A percentile compares a stretch with the other conserved stretches of the same genome.
phyloP scores from a whole-genome alignment of 2,888 invertebrate species.

The Malachius bipustulatus region DNA sequence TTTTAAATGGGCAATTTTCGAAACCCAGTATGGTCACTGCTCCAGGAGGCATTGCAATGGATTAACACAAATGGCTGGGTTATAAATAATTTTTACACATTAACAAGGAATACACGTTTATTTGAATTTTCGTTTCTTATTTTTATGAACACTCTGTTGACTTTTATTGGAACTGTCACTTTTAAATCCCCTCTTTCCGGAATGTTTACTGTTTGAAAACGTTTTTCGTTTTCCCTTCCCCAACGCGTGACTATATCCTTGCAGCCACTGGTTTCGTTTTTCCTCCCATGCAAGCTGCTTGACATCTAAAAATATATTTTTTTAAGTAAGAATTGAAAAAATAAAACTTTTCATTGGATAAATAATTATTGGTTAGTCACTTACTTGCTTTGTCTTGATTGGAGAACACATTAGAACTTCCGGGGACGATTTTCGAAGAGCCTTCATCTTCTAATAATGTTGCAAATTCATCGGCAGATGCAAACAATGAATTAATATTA shows the following conservation, averaged over 20 bases:
- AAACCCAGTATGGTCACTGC: too few relatives aligned
- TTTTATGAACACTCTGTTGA: too few relatives aligned
- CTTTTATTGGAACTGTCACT: conserved; percentile 6
- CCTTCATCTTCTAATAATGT: conserved; percentile 77
- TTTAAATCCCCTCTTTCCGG: conserved; percentile 9
- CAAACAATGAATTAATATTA: conserved; percentile 56
- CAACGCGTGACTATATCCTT: conserved; percentile 41
- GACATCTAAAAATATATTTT: conserved; percentile 35
- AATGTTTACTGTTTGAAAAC: conserved; percentile 9
- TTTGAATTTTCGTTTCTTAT: conserved; percentile 12
- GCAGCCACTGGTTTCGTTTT: conserved; percentile 51
- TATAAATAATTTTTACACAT: too few relatives aligned
- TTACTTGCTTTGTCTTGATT: conserved; percentile 67
- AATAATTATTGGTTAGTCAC: conserved; percentile 14
- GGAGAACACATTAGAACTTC: conserved; percentile 56
- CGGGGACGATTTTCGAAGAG: conserved; percentile 42
- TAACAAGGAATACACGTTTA: too few relatives aligned
- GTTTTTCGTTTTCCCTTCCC: conserved; percentile 16
- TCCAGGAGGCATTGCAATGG: too few relatives aligned
- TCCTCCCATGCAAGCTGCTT: conserved; percentile 79
- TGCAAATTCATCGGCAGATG: conserved; percentile 82
- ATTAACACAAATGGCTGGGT: too few relatives aligned
- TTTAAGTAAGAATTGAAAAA: conserved; percentile 12
- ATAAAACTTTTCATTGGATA: neutral
- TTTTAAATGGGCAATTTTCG: too few relatives aligned